phyloP scores from a whole-genome alignment of 2,888 invertebrate genomes.

The Lydus trimaculatus region DNA sequence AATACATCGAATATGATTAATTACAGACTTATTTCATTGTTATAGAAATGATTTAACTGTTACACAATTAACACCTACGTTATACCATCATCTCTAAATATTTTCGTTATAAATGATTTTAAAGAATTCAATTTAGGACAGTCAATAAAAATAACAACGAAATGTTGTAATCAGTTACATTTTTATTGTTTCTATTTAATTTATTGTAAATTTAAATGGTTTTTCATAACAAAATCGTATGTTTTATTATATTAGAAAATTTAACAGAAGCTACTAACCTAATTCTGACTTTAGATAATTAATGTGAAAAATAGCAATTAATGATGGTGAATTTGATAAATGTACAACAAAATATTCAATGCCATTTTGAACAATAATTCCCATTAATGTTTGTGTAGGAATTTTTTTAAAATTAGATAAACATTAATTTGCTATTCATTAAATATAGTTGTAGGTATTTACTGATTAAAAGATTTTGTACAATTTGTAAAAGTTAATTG shows the following conservation, averaged over 20 bases:
- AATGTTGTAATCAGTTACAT: neutral
- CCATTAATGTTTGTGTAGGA: neutral
- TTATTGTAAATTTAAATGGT: neutral
- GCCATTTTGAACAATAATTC: neutral
- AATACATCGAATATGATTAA: neutral
- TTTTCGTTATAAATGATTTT: neutral
- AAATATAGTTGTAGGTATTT: neutral
- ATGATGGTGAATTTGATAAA: neutral
- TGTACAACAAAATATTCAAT: neutral
- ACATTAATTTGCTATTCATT: neutral
- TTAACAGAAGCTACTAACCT: neutral
- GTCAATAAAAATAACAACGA: neutral
- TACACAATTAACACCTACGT: neutral
- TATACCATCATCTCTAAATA: neutral
- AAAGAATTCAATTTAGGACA: neutral
- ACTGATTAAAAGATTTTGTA: neutral
- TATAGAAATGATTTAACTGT: neutral
- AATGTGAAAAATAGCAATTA: neutral
- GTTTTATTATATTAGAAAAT: neutral
- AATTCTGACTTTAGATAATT: neutral
- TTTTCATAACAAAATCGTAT: neutral
- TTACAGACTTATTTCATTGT: neutral
- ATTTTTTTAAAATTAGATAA: neutral
- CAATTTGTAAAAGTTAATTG: neutral
- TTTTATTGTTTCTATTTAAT: neutral